Conservation (phyloP, 2,113 vertebrate genomes). For the Echinops telfairi region DNA sequence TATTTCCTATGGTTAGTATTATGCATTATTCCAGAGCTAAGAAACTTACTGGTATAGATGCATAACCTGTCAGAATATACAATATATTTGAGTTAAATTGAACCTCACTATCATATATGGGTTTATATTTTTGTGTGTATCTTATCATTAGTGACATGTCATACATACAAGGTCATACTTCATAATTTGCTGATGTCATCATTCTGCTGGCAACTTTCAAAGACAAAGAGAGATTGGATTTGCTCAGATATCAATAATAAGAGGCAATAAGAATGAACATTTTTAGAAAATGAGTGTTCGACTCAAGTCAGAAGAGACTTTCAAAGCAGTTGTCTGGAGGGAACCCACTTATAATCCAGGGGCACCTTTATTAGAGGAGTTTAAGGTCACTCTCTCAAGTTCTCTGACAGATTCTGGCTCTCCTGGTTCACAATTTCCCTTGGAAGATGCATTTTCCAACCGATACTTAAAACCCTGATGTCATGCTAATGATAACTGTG, state of each 20-base stretch:
- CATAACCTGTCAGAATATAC: not conserved
- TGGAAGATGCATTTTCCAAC: conserved; percentile 42
- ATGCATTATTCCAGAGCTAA: not conserved
- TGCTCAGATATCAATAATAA: not conserved
- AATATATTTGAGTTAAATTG: not conserved
- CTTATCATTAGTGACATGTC: not conserved
- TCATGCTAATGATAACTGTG: conserved; percentile 49
- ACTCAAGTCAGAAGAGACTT: not conserved
- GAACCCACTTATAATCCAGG: not conserved
- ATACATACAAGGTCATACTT: not conserved
- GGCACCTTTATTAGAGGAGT: not conserved
- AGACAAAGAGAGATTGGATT: not conserved
- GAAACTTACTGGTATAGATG: not conserved
- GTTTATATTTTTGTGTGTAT: not conserved
- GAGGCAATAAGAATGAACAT: not conserved
- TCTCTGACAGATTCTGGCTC: not conserved
- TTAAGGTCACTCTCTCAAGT: not conserved
- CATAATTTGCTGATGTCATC: not conserved
- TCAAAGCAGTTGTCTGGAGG: not conserved
- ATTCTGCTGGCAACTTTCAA: not conserved
- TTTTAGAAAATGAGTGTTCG: not conserved
- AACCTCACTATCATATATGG: too few relatives aligned
- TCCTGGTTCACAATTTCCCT: not conserved
- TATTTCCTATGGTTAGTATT: not conserved
- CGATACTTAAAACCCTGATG: not conserved